Evolutionary conservation across 2,797 vertebrate species (phyloP).

Genomic region (Pelobates cultripes): DNA sequence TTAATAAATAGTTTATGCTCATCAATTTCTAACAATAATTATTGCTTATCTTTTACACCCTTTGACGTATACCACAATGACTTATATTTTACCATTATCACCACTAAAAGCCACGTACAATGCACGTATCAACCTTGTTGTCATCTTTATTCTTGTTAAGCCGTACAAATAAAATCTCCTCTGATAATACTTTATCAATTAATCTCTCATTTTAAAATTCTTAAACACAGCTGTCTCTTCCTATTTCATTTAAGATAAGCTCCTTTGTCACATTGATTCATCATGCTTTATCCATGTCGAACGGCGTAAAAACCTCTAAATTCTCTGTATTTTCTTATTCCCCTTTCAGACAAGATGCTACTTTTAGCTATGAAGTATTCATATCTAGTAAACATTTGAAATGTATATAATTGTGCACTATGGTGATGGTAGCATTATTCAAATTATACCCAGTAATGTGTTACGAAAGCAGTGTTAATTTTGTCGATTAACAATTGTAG

Average conservation of each 20-base stretch:
- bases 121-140: conserved; percentile 9
- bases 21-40: neutral
- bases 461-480: too few species aligned
- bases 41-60: neutral
- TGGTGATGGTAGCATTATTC: neutral
- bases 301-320: conserved; percentile 21
- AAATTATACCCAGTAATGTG: neutral
- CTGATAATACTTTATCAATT: conserved; percentile 36
- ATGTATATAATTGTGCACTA: neutral
- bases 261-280: conserved; percentile 46
- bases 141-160: conserved; percentile 23
- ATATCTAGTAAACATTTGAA: neutral
- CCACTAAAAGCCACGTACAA: neutral
- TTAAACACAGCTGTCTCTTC: conserved; percentile 74
- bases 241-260: conserved; percentile 75
- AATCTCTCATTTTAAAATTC: conserved; percentile 72
- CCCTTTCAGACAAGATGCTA: too few species aligned
- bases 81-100: neutral
- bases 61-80: too few species aligned
- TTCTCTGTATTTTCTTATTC: neutral
- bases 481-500: too few species aligned
- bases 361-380: neutral
- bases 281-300: conserved; percentile 62
- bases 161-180: conserved; percentile 41
- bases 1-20: neutral